These are phyloP conservation scores for Rhamphomyia laevipes DNA, from an alignment of 2,888 invertebrate species.

Conservation along the genomic window DNA sequence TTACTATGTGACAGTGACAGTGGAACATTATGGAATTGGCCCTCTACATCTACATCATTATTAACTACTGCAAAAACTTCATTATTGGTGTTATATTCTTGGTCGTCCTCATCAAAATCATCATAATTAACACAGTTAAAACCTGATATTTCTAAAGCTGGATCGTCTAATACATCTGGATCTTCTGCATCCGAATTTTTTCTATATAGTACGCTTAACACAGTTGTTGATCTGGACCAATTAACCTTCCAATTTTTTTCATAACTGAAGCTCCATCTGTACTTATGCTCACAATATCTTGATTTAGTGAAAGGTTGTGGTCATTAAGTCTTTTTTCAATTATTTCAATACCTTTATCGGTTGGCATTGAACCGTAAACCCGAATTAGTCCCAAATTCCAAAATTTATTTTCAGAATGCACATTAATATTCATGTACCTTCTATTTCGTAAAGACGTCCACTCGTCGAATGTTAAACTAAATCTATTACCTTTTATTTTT, in stretches of 20 bases:
- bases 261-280: neutral
- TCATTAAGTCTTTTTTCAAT: neutral
- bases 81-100: neutral
- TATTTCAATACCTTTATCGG: neutral
- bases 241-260: neutral
- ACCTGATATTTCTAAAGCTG: no score
- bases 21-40: no score
- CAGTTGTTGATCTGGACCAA: neutral
- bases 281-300: neutral
- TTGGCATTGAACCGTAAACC: neutral
- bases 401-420: neutral
- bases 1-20: no score
- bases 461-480: no score
- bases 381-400: constrained; percentile 1
- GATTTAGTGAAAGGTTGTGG: neutral
- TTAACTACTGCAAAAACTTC: no score
- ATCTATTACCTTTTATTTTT: no score
- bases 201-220: neutral
- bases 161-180: no score
- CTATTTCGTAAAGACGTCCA: no score
- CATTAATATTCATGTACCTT: constrained; percentile 2
- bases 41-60: no score
- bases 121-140: no score
- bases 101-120: no score
- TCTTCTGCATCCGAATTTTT: no score